A percentile compares a stretch with the other conserved stretches of the same genome.
phyloP scores from a whole-genome alignment of 2,888 invertebrate genomes.

The Ceramica pisi region DNA sequence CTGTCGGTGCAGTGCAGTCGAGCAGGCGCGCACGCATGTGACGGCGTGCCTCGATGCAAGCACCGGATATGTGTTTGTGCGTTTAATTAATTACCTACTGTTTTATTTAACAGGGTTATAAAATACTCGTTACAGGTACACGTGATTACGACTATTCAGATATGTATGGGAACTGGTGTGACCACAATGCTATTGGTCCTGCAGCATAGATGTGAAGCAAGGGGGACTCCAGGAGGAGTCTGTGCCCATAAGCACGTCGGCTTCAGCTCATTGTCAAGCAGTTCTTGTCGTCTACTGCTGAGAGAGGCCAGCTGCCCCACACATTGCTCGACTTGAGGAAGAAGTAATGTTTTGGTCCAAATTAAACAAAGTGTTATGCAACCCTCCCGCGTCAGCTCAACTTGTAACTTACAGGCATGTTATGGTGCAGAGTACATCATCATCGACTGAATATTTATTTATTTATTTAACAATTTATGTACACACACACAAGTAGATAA shows the following conservation, averaged over 20 bases:
- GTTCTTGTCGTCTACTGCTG: background rate
- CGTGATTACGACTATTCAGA: background rate
- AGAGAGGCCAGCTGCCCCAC: background rate
- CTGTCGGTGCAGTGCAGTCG: background rate
- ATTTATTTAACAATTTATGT: no score
- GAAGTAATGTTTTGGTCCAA: no score
- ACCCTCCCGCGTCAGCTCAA: no score
- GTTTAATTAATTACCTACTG: conserved; percentile 33
- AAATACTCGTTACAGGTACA: conserved; percentile 22
- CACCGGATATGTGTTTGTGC: background rate
- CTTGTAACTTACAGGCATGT: no score
- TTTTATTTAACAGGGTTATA: conserved; percentile 24
- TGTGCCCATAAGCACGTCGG: no score
- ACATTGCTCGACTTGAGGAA: no score
- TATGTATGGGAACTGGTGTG: background rate
- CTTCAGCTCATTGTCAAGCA: no score
- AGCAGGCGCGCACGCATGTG: background rate
- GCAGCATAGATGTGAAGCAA: background rate
- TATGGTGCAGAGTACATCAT: background rate
- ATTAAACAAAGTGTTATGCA: no score
- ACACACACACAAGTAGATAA: no score
- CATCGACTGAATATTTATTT: no score
- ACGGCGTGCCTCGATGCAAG: background rate
- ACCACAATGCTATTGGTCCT: background rate
- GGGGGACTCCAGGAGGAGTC: background rate